A percentile compares a stretch with the other conserved stretches of the same genome.
These are phyloP conservation scores for Microplitis demolitor DNA, from an alignment of 1,140 invertebrate species.

Conservation along the genomic window DNA sequence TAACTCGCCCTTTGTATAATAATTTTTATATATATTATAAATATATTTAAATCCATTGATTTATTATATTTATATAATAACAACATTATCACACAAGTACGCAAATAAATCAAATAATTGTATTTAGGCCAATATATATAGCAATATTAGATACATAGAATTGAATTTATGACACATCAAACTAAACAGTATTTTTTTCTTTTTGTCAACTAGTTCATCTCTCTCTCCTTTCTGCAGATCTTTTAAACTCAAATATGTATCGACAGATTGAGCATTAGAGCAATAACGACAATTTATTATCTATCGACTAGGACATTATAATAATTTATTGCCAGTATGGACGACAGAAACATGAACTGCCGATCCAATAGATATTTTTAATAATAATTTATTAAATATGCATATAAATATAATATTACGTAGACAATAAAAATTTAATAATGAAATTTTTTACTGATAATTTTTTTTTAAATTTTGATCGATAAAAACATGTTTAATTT, in stretches of 20 bases:
- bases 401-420: no score
- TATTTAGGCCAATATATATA: constrained; percentile 23
- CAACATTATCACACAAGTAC: not conserved
- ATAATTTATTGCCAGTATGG: constrained; percentile 30
- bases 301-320: constrained; percentile 24
- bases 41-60: not conserved
- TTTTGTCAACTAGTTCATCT: constrained; percentile 1
- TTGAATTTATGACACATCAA: constrained; percentile 19
- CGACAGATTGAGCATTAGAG: not conserved
- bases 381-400: no score
- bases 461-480: no score
- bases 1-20: constrained; percentile 18
- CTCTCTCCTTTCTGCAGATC: not conserved
- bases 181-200: constrained; percentile 13
- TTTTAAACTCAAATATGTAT: not conserved
- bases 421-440: no score
- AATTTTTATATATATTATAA: not conserved
- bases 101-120: constrained; percentile 4
- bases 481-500: no score
- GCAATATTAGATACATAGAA: not conserved
- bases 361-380: not conserved
- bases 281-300: constrained; percentile 34
- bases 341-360: constrained; percentile 8
- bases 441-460: no score
- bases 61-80: not conserved